Evolutionary conservation across 2,888 invertebrate species (phyloP).

Genomic region (Lasioglossum morio): DNA sequence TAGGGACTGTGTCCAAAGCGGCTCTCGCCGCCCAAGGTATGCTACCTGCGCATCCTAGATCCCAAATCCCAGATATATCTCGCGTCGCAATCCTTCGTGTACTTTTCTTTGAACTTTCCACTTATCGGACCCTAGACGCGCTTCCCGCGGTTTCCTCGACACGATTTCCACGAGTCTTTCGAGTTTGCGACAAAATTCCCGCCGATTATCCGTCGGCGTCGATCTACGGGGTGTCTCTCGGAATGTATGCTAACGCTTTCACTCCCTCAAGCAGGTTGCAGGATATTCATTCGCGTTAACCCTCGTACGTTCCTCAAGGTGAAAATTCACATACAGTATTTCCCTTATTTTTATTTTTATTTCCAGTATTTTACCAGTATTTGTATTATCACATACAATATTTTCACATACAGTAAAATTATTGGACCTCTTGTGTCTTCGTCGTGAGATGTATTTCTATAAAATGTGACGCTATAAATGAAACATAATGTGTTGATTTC

Average conservation of each 20-base stretch:
- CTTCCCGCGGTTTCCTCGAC: neutral
- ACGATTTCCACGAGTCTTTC: constrained; percentile 3
- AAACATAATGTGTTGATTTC: too few relatives aligned
- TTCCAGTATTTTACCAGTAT: too few relatives aligned
- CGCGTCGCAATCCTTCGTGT: neutral
- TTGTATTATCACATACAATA: too few relatives aligned
- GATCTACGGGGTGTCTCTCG: neutral
- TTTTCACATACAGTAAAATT: too few relatives aligned
- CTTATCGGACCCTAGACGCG: neutral
- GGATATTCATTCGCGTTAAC: too few relatives aligned
- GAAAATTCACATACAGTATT: too few relatives aligned
- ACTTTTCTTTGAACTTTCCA: neutral
- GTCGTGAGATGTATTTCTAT: too few relatives aligned
- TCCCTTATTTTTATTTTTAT: too few relatives aligned
- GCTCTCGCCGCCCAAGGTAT: constrained; percentile 68
- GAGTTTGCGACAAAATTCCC: neutral
- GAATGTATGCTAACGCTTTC: neutral
- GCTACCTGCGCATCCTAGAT: neutral
- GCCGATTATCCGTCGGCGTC: neutral
- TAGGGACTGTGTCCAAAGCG: constrained; percentile 68
- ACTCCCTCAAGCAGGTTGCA: too few relatives aligned
- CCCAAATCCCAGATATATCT: neutral
- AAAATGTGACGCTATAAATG: too few relatives aligned
- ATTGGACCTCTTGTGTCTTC: too few relatives aligned
- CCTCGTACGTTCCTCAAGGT: too few relatives aligned